These are phyloP conservation scores for Scaptomyza parva DNA, from an alignment of 2,888 invertebrate species.

Conservation along the genomic window DNA sequence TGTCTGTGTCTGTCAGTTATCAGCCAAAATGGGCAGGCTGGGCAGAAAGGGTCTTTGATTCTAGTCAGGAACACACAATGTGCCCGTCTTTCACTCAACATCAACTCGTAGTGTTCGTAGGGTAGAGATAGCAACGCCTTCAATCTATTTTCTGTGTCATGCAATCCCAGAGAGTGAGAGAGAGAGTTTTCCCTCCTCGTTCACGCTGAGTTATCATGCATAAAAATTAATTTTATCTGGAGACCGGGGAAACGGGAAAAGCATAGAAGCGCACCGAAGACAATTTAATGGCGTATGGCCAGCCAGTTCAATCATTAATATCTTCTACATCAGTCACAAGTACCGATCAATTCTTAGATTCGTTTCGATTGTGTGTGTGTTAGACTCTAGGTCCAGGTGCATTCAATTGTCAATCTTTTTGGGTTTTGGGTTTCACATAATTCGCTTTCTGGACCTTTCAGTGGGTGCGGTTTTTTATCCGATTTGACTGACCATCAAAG, in stretches of 20 bases:
- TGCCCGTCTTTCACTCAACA: constrained; percentile 32
- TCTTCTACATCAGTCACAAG: constrained; percentile 48
- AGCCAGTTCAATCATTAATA: constrained; percentile 81
- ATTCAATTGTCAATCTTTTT: constrained; percentile 32
- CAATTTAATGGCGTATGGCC: constrained; percentile 75
- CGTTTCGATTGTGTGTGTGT: constrained; percentile 21
- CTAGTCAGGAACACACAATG: constrained; percentile 49
- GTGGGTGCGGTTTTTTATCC: neutral
- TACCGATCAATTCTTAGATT: constrained; percentile 51
- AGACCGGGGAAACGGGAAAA: constrained; percentile 42
- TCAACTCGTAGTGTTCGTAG: constrained; percentile 12
- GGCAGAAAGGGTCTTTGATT: constrained; percentile 76
- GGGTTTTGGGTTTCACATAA: constrained; percentile 1
- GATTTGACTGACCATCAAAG: constrained; percentile 38
- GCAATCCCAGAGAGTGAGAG: constrained; percentile 44
- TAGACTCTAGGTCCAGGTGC: constrained; percentile 40
- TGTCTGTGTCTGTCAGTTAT: constrained; percentile 57
- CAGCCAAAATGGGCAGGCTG: constrained; percentile 69
- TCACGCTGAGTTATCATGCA: constrained; percentile 74
- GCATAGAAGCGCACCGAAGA: constrained; percentile 58
- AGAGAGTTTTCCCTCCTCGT: constrained; percentile 38
- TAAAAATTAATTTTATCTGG: constrained; percentile 55
- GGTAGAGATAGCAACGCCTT: constrained; percentile 64
- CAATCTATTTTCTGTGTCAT: constrained; percentile 37
- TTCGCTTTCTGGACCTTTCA: constrained; percentile 9